A percentile compares a stretch with the other conserved stretches of the same genome.
Evolutionary conservation across 2,113 vertebrate species (phyloP).

Genomic region (Cyanoramphus novaezelandiae): DNA sequence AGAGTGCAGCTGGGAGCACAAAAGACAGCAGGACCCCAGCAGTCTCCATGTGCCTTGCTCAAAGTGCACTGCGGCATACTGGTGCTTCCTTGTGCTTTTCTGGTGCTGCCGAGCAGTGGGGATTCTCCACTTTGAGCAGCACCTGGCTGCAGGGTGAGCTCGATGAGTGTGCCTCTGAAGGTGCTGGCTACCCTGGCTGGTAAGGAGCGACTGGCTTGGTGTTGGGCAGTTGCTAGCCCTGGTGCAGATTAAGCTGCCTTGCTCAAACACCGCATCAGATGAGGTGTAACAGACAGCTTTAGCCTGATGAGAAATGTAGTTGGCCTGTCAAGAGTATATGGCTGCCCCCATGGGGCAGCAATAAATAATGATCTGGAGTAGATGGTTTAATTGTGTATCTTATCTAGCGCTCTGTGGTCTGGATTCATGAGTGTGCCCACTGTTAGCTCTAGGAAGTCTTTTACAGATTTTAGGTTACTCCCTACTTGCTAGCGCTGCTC

Average conservation of each 20-base stretch:
- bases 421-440: neutral
- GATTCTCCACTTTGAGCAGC: accelerated
- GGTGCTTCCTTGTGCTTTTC: accelerated
- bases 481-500: neutral
- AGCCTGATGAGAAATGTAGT: neutral
- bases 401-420: neutral
- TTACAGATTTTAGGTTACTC: neutral
- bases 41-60: neutral
- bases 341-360: neutral
- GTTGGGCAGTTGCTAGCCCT: neutral
- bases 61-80: accelerated
- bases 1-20: neutral
- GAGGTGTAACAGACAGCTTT: neutral
- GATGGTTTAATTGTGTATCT: neutral
- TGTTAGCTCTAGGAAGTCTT: neutral
- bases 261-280: neutral
- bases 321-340: neutral
- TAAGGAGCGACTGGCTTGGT: neutral
- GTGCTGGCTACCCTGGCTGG: neutral
- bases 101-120: accelerated
- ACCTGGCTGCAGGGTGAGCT: neutral
- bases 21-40: neutral
- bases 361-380: neutral
- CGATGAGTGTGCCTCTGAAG: neutral
- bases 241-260: neutral